Evolutionary conservation across 2,797 vertebrate genomes (phyloP).

Genomic region (Linurgus olivaceus): DNA sequence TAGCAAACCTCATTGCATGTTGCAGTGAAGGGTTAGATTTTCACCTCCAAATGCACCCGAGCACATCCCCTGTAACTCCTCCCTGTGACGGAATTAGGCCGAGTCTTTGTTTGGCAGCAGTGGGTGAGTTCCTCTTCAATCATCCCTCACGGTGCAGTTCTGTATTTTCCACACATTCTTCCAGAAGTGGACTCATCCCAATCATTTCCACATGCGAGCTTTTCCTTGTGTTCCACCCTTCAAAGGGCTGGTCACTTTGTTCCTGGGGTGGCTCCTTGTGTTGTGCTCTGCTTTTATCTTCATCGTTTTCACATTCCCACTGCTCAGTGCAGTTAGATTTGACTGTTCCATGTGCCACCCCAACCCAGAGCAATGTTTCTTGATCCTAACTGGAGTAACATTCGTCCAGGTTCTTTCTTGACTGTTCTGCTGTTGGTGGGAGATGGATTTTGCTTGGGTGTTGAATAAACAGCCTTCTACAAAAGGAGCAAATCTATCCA

Average conservation of each 20-base stretch:
- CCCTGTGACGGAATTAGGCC: not conserved
- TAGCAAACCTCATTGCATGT: not conserved
- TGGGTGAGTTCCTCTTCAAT: not conserved
- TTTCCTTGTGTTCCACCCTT: not conserved
- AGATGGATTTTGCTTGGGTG: not conserved
- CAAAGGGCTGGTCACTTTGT: not conserved
- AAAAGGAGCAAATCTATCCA: not conserved
- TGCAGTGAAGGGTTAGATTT: not conserved
- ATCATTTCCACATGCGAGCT: not conserved
- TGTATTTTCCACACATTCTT: slow-evolving; percentile 44
- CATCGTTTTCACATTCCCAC: not conserved
- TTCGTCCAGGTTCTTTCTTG: not conserved
- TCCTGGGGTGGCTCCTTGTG: not conserved
- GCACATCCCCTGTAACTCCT: not conserved
- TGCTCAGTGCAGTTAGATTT: not conserved
- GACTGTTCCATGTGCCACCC: not conserved
- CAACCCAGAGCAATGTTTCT: not conserved
- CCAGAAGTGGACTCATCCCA: slow-evolving; percentile 22
- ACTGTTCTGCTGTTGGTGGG: not conserved
- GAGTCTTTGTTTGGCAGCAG: slow-evolving; percentile 4
- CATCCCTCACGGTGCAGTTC: not conserved
- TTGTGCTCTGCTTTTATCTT: not conserved
- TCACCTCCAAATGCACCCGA: not conserved
- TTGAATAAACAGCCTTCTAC: not conserved
- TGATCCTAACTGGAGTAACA: not conserved